These are phyloP conservation scores for Anaspis maculata DNA, from an alignment of 2,888 invertebrate species.

Conservation along the genomic window DNA sequence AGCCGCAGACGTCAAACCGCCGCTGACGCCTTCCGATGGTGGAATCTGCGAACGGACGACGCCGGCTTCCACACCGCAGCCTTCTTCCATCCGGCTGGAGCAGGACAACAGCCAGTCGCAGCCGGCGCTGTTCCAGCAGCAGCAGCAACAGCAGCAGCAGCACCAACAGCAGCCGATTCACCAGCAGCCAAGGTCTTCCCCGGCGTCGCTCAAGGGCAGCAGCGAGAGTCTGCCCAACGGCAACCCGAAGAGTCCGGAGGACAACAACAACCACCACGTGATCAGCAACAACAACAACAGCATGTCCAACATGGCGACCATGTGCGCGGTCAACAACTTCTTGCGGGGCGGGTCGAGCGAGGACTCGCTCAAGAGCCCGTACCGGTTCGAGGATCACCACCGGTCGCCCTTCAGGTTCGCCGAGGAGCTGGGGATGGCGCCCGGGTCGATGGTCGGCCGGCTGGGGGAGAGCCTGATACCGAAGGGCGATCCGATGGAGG, in stretches of 20 bases:
- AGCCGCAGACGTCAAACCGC: conserved; percentile 28
- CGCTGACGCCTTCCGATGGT: conserved; percentile 37
- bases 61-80: conserved; percentile 46
- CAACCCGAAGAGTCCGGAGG: conserved; percentile 42
- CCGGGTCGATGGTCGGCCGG: conserved; percentile 75
- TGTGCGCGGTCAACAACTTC: conserved; percentile 42
- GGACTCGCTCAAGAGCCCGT: conserved; percentile 55
- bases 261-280: conserved; percentile 45
- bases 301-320: conserved; percentile 41
- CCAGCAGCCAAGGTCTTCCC: conserved; percentile 24
- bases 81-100: too few species aligned
- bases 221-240: conserved; percentile 36
- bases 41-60: conserved; percentile 36
- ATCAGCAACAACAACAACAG: conserved; percentile 47
- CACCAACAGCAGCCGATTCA: conserved; percentile 23
- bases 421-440: conserved; percentile 67
- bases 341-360: conserved; percentile 44
- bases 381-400: conserved; percentile 69
- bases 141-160: conserved; percentile 37
- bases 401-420: conserved; percentile 74
- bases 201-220: too few species aligned
- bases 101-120: too few species aligned
- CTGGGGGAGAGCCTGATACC: conserved; percentile 86
- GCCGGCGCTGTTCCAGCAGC: too few species aligned
- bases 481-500: conserved; percentile 91